These are phyloP conservation scores for Harpagifer antarcticus DNA, from an alignment of 2,797 vertebrate genomes.

Conservation along the genomic window DNA sequence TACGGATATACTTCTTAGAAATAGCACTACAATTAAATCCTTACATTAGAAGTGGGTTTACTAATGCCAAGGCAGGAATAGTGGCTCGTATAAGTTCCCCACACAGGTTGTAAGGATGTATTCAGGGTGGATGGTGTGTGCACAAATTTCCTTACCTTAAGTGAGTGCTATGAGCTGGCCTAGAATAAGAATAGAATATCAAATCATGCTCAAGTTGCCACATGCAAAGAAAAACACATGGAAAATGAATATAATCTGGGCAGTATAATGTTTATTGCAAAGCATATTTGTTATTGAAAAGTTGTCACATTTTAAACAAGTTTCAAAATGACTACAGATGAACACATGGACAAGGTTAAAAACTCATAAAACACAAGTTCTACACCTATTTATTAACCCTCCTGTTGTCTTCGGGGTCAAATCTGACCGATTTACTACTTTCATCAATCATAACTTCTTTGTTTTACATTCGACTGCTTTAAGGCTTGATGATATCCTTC, in stretches of 20 bases:
- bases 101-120: background rate
- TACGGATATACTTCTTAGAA: background rate
- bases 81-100: background rate
- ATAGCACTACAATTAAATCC: background rate
- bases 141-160: background rate
- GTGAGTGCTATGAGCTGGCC: background rate
- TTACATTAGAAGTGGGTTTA: background rate
- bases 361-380: too few species aligned
- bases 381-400: too few species aligned
- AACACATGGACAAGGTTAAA: background rate
- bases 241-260: background rate
- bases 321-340: background rate
- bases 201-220: background rate
- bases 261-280: background rate
- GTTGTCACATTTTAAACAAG: background rate
- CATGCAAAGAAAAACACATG: background rate
- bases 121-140: background rate
- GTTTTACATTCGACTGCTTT: too few species aligned
- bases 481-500: too few species aligned
- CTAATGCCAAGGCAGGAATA: background rate
- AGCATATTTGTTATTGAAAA: background rate
- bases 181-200: background rate
- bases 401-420: too few species aligned
- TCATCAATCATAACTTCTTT: too few species aligned
- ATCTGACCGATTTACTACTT: too few species aligned